Evolutionary conservation across 1,140 invertebrate genomes (phyloP).

Genomic region (Achroia grisella): DNA sequence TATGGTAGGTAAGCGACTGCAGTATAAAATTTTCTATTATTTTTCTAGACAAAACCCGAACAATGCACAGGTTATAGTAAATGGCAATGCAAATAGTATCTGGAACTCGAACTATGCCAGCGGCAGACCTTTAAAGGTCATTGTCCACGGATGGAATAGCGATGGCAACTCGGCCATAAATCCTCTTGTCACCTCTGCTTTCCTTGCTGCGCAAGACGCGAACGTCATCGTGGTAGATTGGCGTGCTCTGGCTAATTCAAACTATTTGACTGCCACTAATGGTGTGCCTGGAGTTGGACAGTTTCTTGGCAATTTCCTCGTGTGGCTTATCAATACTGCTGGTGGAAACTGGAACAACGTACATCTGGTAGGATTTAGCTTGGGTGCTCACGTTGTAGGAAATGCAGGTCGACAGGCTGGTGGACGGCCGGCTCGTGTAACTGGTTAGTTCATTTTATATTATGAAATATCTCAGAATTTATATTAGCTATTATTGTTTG

Average conservation of each 20-base stretch:
- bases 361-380: constrained; percentile 90
- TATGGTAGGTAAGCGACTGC: too few relatives aligned
- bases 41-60: constrained; percentile 26
- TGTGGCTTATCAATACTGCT: constrained; percentile 44
- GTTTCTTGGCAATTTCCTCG: constrained; percentile 56
- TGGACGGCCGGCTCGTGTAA: constrained; percentile 15
- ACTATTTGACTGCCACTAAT: constrained; percentile 60
- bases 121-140: constrained; percentile 22
- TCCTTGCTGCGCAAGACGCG: constrained; percentile 61
- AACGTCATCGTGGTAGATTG: constrained; percentile 81
- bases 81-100: constrained; percentile 31
- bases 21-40: too few relatives aligned
- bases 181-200: constrained; percentile 36
- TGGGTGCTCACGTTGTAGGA: constrained; percentile 91
- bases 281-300: constrained; percentile 64
- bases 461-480: too few relatives aligned
- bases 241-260: constrained; percentile 72
- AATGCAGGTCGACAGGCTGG: constrained; percentile 74
- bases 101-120: constrained; percentile 28
- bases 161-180: constrained; percentile 30
- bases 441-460: constrained; percentile 13
- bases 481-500: too few relatives aligned
- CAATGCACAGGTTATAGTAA: constrained; percentile 26
- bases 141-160: constrained; percentile 47
- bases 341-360: constrained; percentile 69